phyloP scores from a whole-genome alignment of 2,888 invertebrate species.

The Steinernema carpocapsae region DNA sequence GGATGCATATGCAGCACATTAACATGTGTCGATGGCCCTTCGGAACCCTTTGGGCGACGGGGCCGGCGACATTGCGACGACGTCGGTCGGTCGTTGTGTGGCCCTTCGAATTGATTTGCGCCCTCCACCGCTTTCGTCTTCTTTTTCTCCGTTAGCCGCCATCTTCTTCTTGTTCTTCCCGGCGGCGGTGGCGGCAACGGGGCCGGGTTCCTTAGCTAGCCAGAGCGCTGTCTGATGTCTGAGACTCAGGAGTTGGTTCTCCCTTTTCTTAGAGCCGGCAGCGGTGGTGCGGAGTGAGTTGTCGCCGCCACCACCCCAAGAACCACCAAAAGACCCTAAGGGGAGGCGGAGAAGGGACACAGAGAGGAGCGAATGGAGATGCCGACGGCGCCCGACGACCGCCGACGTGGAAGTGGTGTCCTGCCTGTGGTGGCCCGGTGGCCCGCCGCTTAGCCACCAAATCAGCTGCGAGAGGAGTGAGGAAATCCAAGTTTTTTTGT shows the following conservation, averaged over 20 bases:
- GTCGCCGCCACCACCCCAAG: too few relatives aligned
- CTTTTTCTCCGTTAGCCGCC: not conserved
- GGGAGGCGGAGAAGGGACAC: too few relatives aligned
- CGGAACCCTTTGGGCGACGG: too few relatives aligned
- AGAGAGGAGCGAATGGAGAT: too few relatives aligned
- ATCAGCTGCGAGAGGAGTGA: slow-evolving; percentile 13
- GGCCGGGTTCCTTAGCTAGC: not conserved
- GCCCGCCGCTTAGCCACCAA: not conserved
- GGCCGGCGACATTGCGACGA: not conserved
- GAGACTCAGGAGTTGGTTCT: too few relatives aligned
- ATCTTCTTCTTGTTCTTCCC: slow-evolving; percentile 11
- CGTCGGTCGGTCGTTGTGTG: not conserved
- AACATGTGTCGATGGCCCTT: slow-evolving; percentile 35
- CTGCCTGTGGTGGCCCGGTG: not conserved
- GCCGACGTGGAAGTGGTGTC: not conserved
- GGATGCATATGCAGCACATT: slow-evolving; percentile 34
- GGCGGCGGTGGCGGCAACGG: not conserved
- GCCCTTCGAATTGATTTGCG: slow-evolving; percentile 30
- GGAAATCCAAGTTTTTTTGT: slow-evolving; percentile 24
- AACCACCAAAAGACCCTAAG: too few relatives aligned
- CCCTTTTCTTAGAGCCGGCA: too few relatives aligned
- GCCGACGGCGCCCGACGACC: not conserved
- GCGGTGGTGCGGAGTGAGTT: too few relatives aligned
- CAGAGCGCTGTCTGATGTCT: too few relatives aligned
- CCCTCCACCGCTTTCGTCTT: not conserved